Conservation (phyloP, 2,797 vertebrate species). For the Poecilia picta region DNA sequence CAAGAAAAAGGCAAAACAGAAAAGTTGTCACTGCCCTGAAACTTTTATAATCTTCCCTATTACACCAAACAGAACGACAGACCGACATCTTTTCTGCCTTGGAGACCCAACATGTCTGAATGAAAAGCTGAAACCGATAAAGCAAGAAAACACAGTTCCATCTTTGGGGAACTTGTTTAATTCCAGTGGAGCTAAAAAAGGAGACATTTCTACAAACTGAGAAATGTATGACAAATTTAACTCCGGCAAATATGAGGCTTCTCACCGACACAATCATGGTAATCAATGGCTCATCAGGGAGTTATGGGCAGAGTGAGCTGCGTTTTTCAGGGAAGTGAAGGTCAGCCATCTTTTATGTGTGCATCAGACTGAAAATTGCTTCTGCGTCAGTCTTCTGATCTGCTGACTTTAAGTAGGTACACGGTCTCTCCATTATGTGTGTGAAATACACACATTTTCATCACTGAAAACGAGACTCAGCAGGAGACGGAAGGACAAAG, state of each 20-base stretch:
- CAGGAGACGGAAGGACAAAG: constrained; percentile 1
- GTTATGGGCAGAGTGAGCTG: constrained; percentile 6
- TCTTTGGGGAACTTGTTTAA: constrained; percentile 1
- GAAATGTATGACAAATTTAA: constrained; percentile 9
- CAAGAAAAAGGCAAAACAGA: neutral
- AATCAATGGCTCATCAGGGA: neutral
- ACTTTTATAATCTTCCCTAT: constrained; percentile 35
- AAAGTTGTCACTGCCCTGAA: neutral
- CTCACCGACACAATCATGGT: neutral
- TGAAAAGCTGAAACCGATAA: constrained; percentile 21
- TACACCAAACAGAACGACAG: neutral
- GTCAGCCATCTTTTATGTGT: constrained; percentile 30
- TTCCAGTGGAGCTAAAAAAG: neutral
- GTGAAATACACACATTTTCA: constrained; percentile 5
- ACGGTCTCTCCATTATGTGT: neutral
- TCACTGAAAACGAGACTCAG: neutral
- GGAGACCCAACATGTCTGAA: constrained; percentile 10
- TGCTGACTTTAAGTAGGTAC: constrained; percentile 2
- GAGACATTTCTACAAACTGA: constrained; percentile 11
- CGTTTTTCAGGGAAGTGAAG: constrained; percentile 15
- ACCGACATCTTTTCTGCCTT: constrained; percentile 12
- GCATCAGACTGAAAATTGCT: constrained; percentile 19
- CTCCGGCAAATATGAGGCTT: neutral
- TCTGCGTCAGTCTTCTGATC: constrained; percentile 12
- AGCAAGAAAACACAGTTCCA: neutral